These are phyloP conservation scores for Diarsia brunnea DNA, from an alignment of 2,888 invertebrate species.

Conservation along the genomic window DNA sequence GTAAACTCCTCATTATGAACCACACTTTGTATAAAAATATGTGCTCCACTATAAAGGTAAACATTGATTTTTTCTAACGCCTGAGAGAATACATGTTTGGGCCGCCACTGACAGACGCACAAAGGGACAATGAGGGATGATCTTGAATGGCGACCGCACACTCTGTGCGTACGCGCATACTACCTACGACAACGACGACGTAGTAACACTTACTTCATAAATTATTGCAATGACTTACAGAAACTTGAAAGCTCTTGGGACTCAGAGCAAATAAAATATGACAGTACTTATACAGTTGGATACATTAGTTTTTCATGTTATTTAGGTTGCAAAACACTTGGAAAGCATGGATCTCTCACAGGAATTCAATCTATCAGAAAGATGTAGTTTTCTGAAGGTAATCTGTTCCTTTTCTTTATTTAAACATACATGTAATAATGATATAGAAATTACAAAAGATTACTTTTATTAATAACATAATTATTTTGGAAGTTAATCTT, in stretches of 20 bases:
- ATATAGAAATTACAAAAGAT: not conserved
- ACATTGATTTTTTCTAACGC: slow-evolving; percentile 87
- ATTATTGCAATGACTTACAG: slow-evolving; percentile 71
- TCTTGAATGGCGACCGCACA: slow-evolving; percentile 89
- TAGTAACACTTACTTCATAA: slow-evolving; percentile 65
- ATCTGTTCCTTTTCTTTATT: not conserved
- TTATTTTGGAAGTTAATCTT: not conserved
- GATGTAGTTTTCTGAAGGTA: not conserved
- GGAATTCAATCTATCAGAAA: not conserved
- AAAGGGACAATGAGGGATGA: slow-evolving; percentile 86
- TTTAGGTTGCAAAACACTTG: slow-evolving; percentile 25
- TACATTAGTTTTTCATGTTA: slow-evolving; percentile 40
- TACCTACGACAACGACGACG: slow-evolving; percentile 53
- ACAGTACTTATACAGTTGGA: slow-evolving; percentile 26
- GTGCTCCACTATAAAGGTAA: slow-evolving; percentile 90
- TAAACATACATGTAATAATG: not conserved
- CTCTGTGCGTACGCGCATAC: slow-evolving; percentile 79
- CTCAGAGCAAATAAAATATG: slow-evolving; percentile 60
- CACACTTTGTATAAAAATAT: slow-evolving; percentile 90
- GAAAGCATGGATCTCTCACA: not conserved
- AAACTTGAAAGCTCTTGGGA: slow-evolving; percentile 60
- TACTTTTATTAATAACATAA: not conserved
- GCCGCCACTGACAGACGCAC: slow-evolving; percentile 85
- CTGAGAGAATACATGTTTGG: slow-evolving; percentile 89
- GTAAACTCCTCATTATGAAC: slow-evolving; percentile 89